phyloP scores from a whole-genome alignment of 2,113 vertebrate genomes.

The Antigone vipio region DNA sequence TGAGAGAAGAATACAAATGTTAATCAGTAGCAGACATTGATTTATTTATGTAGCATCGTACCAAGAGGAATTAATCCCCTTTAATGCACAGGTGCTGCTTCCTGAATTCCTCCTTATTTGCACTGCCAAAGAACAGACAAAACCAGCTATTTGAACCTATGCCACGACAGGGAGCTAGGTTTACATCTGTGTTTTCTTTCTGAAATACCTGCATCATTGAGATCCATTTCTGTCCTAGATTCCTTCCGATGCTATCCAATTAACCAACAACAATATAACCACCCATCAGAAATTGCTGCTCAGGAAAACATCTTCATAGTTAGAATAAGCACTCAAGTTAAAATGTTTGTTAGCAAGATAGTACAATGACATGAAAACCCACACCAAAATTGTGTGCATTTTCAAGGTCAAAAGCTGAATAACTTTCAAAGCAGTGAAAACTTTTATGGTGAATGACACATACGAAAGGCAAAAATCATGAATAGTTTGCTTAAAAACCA shows the following conservation, averaged over 20 bases:
- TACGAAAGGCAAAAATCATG: neutral
- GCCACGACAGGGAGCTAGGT: neutral
- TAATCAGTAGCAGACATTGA: neutral
- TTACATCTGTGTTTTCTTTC: neutral
- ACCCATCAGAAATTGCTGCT: neutral
- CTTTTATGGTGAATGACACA: neutral
- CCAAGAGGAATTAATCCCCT: neutral
- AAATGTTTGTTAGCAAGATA: neutral
- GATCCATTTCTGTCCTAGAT: neutral
- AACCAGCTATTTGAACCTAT: neutral
- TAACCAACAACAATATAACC: neutral
- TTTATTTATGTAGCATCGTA: neutral
- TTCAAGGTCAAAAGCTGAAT: neutral
- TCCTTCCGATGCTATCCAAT: neutral
- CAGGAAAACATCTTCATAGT: neutral
- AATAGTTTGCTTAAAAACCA: neutral
- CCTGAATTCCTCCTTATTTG: neutral
- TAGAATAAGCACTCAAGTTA: neutral
- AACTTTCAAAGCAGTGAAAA: neutral
- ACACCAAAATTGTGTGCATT: fast-evolving
- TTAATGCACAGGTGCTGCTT: neutral
- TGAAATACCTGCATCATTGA: neutral
- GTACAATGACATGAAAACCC: neutral
- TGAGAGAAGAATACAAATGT: neutral
- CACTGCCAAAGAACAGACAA: neutral